Percentiles rank a stretch among this genome's conserved stretches.
Conservation (phyloP, 2,113 vertebrate species). For the Ellobius talpinus region DNA sequence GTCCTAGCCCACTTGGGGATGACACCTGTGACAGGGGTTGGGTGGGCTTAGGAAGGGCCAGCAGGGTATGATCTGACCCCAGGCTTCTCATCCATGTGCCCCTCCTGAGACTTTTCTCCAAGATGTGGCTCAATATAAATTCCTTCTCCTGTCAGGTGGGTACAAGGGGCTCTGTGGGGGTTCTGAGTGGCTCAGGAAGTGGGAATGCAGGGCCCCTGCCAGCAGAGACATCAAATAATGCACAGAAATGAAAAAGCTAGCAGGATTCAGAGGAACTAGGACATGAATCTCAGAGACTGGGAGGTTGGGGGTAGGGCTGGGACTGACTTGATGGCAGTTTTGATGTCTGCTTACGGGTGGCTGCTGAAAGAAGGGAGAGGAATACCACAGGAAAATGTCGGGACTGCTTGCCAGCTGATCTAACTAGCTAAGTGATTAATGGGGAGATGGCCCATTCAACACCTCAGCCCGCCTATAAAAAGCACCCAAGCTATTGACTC, state of each 20-base stretch:
- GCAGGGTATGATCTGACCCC: background rate
- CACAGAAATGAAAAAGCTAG: background rate
- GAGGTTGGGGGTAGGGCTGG: background rate
- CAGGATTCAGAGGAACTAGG: background rate
- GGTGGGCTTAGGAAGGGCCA: background rate
- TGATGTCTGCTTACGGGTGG: conserved; percentile 22
- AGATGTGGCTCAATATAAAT: background rate
- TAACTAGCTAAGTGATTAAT: conserved; percentile 59
- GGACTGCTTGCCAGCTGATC: conserved; percentile 38
- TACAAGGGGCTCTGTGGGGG: background rate
- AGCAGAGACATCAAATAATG: background rate
- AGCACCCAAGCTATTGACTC: conserved; percentile 62
- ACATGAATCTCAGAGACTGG: background rate
- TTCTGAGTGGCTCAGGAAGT: background rate
- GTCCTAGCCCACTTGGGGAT: background rate
- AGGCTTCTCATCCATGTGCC: background rate
- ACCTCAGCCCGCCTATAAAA: conserved; percentile 50
- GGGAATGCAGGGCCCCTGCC: background rate
- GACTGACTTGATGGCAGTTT: conserved; percentile 6
- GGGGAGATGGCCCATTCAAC: conserved; percentile 50
- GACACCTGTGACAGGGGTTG: background rate
- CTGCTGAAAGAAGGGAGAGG: conserved; percentile 45
- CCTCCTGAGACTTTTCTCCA: background rate
- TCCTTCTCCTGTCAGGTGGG: background rate
- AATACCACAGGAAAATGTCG: background rate